Evolutionary conservation across 2,888 invertebrate genomes (phyloP), one percentile per base, ranked within the genome.

Genomic region (Dolomedes plantarius): DNA sequence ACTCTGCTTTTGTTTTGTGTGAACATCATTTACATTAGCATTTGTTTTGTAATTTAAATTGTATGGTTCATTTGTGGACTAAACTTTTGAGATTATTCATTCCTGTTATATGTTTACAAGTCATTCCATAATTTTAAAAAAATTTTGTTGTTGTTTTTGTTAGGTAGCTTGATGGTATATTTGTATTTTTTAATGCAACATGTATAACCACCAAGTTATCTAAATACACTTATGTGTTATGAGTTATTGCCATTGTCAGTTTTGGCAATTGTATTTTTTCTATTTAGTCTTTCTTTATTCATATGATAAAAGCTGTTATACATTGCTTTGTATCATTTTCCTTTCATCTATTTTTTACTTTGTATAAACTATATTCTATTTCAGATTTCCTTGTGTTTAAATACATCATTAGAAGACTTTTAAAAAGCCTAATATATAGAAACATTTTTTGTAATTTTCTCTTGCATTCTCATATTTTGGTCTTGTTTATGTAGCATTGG

Each of bases 71-170:
- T 69, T 83, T 72, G 32, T 41, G 65, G 77, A 72, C 83, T 62
- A 36, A 28, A 74, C 76, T 76, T 50, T 68, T 77, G 83, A 83
- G 83, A 83, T 83, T 83, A 83, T 71, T 86, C 78, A 74, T 79
- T 86, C 78, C 78, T 86, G 85, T 86, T 78, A 46, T 78, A 41
- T 78, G 74, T 86, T 86, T 75, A 41, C 67, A 68, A 64, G 72
- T 79, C 85, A 86, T 86, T 86, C 85, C 78, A 86, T 69, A 79
- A 72, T 56, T 83, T 81, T 46, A 39, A 68, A 56, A 32, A n/a
- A n/a, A n/a, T 79, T 80, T 82, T 74, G 74, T 82, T 74, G 27
- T 81, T 74, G 36, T 50, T 82, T 81, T 82, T 82, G 75, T 82
- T 75, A 41, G 75, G 56, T 82, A 31, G 72, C 76, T 83, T 72